Evolutionary conservation across 2,797 vertebrate species (phyloP).

Genomic region (Holocentrus rufus): DNA sequence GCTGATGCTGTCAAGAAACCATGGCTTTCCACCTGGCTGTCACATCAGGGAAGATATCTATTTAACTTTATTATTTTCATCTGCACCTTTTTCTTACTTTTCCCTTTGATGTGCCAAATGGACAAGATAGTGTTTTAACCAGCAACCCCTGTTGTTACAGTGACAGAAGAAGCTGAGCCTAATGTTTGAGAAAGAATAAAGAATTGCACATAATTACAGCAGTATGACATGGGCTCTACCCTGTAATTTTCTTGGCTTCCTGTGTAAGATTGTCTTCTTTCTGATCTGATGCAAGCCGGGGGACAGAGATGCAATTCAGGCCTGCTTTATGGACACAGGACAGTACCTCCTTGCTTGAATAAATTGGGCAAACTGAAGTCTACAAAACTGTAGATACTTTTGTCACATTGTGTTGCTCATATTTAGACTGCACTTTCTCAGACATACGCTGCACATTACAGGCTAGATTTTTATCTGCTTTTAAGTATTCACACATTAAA

Average conservation of each 20-base stretch:
- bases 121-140: slow-evolving; percentile 28
- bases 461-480: not conserved
- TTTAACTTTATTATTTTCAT: not conserved
- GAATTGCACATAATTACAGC: slow-evolving; percentile 75
- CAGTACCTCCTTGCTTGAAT: slow-evolving; percentile 24
- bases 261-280: slow-evolving; percentile 71
- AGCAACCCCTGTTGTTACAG: slow-evolving; percentile 37
- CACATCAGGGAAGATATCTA: slow-evolving; percentile 3
- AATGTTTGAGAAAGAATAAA: slow-evolving; percentile 66
- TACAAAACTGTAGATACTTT: not conserved
- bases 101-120: slow-evolving; percentile 1
- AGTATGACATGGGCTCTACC: slow-evolving; percentile 75
- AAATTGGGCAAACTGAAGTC: slow-evolving; percentile 1
- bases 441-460: not conserved
- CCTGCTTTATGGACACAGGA: slow-evolving; percentile 34
- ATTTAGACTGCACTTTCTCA: not conserved
- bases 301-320: slow-evolving; percentile 44
- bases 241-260: slow-evolving; percentile 80
- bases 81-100: not conserved
- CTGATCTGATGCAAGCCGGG: slow-evolving; percentile 68
- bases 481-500: not conserved
- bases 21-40: not conserved
- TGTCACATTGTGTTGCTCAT: not conserved
- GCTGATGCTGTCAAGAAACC: not conserved
- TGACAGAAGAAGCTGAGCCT: slow-evolving; percentile 44